phyloP scores from a whole-genome alignment of 37 sponge, comb jelly and placozoan genomes.

The Cladorhizidae sp. region DNA sequence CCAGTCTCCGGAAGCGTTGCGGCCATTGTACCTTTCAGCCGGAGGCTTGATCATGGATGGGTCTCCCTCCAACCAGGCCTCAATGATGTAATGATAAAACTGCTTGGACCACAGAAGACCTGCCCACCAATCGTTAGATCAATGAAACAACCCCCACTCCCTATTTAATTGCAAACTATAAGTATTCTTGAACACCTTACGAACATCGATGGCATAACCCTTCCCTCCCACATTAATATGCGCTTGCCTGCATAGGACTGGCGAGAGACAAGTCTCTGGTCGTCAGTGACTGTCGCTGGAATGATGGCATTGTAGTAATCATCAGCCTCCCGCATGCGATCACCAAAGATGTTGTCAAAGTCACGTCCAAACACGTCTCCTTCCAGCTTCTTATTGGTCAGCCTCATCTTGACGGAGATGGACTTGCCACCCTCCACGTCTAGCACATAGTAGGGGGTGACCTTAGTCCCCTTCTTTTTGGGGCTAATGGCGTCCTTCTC shows the following conservation, averaged over 20 bases:
- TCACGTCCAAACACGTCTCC: conserved; percentile 58
- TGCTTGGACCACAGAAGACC: conserved; percentile 96
- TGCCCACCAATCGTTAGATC: no score
- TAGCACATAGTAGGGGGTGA: conserved; percentile 70
- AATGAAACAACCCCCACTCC: no score
- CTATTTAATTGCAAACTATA: no score
- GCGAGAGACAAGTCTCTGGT: conserved; percentile 69
- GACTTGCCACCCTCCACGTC: conserved; percentile 74
- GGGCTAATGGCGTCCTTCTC: conserved; percentile 84
- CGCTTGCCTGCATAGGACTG: conserved; percentile 86
- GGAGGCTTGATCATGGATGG: conserved; percentile 59
- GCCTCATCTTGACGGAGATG: conserved; percentile 50
- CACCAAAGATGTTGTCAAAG: conserved; percentile 62
- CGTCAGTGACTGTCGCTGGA: conserved; percentile 21
- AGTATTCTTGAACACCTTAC: no score
- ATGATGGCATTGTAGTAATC: conserved; percentile 68
- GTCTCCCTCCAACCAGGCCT: conserved; percentile 93
- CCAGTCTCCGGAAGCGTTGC: conserved; percentile 87
- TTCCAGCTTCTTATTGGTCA: conserved; percentile 48
- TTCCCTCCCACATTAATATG: neutral
- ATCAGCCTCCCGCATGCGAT: conserved; percentile 75
- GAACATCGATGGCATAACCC: neutral
- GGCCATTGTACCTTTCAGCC: conserved; percentile 47
- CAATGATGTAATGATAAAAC: conserved; percentile 92
- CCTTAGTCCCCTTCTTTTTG: conserved; percentile 75